Conservation (phyloP, 2,797 vertebrate genomes). For the Calcarius lapponicus region DNA sequence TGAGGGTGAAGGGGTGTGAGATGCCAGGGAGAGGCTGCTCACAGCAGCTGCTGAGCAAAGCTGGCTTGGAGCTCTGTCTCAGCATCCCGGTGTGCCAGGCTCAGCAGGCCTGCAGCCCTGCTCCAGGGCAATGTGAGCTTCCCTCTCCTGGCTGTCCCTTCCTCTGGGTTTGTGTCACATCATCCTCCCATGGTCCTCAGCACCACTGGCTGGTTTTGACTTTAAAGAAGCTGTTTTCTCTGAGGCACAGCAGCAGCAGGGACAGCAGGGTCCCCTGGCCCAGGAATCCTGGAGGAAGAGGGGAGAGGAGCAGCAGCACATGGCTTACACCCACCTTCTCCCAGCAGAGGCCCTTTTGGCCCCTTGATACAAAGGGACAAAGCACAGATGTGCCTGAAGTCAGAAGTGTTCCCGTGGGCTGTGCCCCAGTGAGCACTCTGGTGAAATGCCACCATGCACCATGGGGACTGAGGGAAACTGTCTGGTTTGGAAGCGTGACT, state of each 20-base stretch:
- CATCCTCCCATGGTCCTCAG: not conserved
- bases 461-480: rapidly evolving
- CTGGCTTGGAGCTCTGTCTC: rapidly evolving
- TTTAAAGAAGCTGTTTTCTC: not conserved
- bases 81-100: rapidly evolving
- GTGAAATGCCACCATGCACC: not conserved
- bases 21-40: not conserved
- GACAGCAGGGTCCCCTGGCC: not conserved
- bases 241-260: not conserved
- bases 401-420: not conserved
- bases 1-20: not conserved
- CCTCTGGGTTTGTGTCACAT: slow-evolving; percentile 6
- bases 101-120: not conserved
- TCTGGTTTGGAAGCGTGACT: rapidly evolving
- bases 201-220: not conserved
- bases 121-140: rapidly evolving
- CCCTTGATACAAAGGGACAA: not conserved
- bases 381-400: not conserved
- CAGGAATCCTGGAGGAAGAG: not conserved
- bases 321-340: rapidly evolving
- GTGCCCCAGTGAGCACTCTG: not conserved
- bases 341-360: rapidly evolving
- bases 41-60: rapidly evolving
- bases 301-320: not conserved
- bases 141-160: not conserved